A percentile compares a stretch with the other conserved stretches of the same genome.
Conservation (phyloP, 2,888 invertebrate species). For the Acronicta aceris region DNA sequence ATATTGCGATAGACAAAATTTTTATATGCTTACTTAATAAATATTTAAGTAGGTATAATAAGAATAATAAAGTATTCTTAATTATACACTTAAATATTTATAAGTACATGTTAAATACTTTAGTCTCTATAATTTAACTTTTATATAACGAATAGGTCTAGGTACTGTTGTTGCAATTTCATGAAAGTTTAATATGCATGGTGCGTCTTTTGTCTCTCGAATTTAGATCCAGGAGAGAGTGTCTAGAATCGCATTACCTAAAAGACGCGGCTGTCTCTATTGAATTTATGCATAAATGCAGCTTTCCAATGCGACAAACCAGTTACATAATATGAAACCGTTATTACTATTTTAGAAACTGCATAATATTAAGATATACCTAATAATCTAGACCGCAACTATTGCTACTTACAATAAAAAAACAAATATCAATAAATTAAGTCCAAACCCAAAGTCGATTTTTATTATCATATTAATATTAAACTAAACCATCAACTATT, state of each 20-base stretch:
- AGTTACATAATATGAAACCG: conserved; percentile 19
- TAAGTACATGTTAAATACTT: too few species aligned
- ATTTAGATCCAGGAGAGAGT: conserved; percentile 45
- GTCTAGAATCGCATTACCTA: conserved; percentile 46
- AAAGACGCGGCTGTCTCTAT: conserved; percentile 42
- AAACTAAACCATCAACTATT: too few species aligned
- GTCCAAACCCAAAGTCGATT: background rate
- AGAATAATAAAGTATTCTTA: too few species aligned
- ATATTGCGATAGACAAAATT: too few species aligned
- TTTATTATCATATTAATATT: background rate
- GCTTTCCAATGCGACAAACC: conserved; percentile 47
- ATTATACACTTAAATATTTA: too few species aligned
- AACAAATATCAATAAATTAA: background rate
- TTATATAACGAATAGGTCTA: too few species aligned
- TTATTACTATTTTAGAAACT: background rate
- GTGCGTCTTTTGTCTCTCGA: conserved; percentile 19
- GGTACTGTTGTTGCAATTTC: background rate
- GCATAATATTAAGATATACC: background rate
- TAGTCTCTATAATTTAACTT: too few species aligned
- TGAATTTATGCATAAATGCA: conserved; percentile 38
- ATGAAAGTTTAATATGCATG: background rate
- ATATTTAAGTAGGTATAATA: too few species aligned
- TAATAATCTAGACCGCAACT: too few species aligned
- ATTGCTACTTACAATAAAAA: background rate
- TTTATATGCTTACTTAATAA: too few species aligned